Conservation (phyloP, 1,140 invertebrate species). For the Chironomus striatipennis region DNA sequence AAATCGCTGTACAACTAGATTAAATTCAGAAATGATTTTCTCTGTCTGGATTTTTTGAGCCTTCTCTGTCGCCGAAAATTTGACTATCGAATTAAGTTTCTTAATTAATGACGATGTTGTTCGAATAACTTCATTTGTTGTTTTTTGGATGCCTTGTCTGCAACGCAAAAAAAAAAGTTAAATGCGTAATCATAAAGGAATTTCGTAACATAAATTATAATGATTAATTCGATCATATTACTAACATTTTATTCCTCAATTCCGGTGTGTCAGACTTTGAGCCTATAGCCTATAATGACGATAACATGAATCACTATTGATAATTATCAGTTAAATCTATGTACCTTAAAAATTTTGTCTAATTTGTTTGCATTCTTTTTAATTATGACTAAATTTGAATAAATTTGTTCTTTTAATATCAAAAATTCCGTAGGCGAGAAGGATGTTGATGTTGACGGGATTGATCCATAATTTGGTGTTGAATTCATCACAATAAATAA, state of each 20-base stretch:
- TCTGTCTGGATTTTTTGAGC: background rate
- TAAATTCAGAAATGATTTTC: background rate
- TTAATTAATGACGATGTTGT: background rate
- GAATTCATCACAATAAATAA: background rate
- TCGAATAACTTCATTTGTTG: background rate
- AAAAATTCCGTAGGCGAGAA: conserved; percentile 5
- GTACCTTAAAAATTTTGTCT: background rate
- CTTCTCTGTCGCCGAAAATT: background rate
- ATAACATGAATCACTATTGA: background rate
- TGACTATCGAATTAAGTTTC: background rate
- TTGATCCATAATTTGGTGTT: conserved; percentile 1
- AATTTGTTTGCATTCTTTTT: conserved; percentile 15
- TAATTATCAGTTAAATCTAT: background rate
- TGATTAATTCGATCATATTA: background rate
- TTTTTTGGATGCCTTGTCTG: background rate
- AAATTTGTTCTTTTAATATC: background rate
- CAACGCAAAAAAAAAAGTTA: too few relatives aligned
- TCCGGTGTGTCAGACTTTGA: background rate
- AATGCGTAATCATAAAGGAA: background rate
- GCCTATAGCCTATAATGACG: background rate
- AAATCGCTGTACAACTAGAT: conserved; percentile 1
- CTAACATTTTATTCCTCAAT: background rate
- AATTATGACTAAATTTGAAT: background rate
- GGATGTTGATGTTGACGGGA: background rate
- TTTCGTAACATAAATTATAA: background rate